Evolutionary conservation across 2,797 vertebrate genomes (phyloP).

Genomic region (Helostoma temminkii): DNA sequence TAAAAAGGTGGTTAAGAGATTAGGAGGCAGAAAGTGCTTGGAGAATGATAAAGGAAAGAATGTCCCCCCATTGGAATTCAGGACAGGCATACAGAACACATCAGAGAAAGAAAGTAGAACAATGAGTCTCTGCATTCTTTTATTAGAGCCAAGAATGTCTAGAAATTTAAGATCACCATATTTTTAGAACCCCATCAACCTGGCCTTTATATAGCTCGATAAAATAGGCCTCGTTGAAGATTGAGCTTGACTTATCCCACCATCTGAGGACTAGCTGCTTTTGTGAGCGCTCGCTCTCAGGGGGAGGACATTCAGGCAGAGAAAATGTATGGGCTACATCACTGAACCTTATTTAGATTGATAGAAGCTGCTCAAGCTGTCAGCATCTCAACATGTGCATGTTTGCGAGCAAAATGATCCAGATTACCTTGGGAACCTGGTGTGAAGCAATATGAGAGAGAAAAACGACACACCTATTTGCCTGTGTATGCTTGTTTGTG

Average conservation of each 20-base stretch:
- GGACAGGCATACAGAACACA: slow-evolving; percentile 62
- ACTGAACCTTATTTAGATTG: slow-evolving; percentile 75
- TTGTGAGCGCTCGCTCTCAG: slow-evolving; percentile 44
- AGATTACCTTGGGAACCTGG: slow-evolving; percentile 56
- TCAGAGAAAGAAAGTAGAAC: slow-evolving; percentile 74
- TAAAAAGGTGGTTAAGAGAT: slow-evolving; percentile 62
- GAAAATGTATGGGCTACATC: slow-evolving; percentile 70
- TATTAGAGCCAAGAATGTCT: slow-evolving; percentile 78
- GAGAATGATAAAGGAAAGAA: slow-evolving; percentile 46
- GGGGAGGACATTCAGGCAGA: slow-evolving; percentile 57
- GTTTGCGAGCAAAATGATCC: slow-evolving; percentile 63
- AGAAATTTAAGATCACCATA: slow-evolving; percentile 82
- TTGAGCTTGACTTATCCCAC: slow-evolving; percentile 66
- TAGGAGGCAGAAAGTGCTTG: slow-evolving; percentile 44
- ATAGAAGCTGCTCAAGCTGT: slow-evolving; percentile 69
- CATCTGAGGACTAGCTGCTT: slow-evolving; percentile 57
- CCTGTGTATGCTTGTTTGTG: not conserved
- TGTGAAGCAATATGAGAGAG: slow-evolving; percentile 29
- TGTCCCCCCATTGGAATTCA: slow-evolving; percentile 69
- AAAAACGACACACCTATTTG: slow-evolving; percentile 27
- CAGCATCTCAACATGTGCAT: slow-evolving; percentile 46
- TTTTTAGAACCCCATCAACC: slow-evolving; percentile 86
- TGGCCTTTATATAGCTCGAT: slow-evolving; percentile 83
- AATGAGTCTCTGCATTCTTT: slow-evolving; percentile 75
- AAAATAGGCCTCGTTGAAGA: slow-evolving; percentile 79